A percentile compares a stretch with the other conserved stretches of the same genome.
Conservation (phyloP, 2,113 vertebrate species). For the Meles meles region DNA sequence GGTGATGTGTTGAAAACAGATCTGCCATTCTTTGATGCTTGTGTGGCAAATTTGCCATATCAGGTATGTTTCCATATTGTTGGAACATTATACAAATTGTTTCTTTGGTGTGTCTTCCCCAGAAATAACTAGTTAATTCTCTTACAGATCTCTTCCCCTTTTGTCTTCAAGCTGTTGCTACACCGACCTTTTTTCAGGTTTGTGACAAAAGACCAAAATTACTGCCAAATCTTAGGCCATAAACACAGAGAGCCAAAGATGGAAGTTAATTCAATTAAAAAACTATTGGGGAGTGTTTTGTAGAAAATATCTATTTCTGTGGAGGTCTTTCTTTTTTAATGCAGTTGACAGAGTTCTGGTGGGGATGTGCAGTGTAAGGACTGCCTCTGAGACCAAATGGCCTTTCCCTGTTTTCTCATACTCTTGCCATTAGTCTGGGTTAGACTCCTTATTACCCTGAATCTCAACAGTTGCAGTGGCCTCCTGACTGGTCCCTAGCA, state of each 20-base stretch:
- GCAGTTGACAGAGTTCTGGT: not conserved
- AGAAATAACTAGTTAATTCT: slow-evolving; percentile 42
- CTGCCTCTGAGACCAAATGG: not conserved
- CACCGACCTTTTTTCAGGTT: slow-evolving; percentile 99
- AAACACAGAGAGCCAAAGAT: not conserved
- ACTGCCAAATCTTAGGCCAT: not conserved
- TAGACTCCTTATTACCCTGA: not conserved
- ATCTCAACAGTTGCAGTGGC: not conserved
- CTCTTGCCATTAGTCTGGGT: not conserved
- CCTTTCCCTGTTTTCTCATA: not conserved
- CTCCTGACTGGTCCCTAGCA: not conserved
- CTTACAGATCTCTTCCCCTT: slow-evolving; percentile 96
- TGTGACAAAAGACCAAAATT: slow-evolving; percentile 51
- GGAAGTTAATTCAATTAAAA: slow-evolving; percentile 6
- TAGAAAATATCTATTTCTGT: not conserved
- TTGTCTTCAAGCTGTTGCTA: slow-evolving; percentile 96
- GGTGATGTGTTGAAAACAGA: slow-evolving; percentile 96
- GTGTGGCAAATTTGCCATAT: slow-evolving; percentile 98
- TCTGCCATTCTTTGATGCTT: slow-evolving; percentile 95
- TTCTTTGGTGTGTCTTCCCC: not conserved
- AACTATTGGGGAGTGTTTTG: not conserved
- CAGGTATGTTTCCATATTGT: slow-evolving; percentile 84
- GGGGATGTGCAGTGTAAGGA: not conserved
- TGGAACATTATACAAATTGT: not conserved
- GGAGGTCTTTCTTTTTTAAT: not conserved